A percentile compares a stretch with the other conserved stretches of the same genome.
Evolutionary conservation across 1,140 invertebrate species (phyloP).

Genomic region (Eumaeus atala): DNA sequence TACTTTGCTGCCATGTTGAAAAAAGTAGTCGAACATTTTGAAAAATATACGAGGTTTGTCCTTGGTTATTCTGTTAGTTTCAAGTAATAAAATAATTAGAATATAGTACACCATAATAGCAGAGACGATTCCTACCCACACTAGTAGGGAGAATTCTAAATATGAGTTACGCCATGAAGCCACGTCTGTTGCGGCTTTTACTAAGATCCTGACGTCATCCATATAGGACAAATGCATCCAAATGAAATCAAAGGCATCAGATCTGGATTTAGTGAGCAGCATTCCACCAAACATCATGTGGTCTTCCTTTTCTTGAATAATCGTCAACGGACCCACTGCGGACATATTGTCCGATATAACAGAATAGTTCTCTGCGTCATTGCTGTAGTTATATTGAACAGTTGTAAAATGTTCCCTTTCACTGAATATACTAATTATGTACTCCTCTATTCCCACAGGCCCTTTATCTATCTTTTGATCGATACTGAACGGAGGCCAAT

Average conservation of each 20-base stretch:
- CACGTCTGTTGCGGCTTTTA: conserved; percentile 33
- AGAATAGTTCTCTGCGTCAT: conserved; percentile 33
- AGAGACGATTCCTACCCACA: conserved; percentile 40
- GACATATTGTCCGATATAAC: conserved; percentile 28
- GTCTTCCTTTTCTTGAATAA: not conserved
- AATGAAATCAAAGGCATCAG: conserved; percentile 34
- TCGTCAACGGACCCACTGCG: conserved; percentile 28
- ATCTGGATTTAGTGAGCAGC: conserved; percentile 32
- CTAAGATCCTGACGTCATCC: conserved; percentile 38
- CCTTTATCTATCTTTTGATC: conserved; percentile 16
- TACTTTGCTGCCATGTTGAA: conserved; percentile 27
- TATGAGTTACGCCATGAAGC: conserved; percentile 35
- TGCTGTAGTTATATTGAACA: conserved; percentile 26
- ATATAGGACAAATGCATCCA: conserved; percentile 29
- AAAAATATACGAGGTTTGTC: conserved; percentile 33
- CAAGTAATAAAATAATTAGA: conserved; percentile 28
- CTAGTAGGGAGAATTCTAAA: conserved; percentile 35
- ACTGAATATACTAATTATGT: conserved; percentile 29
- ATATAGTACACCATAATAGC: conserved; percentile 30
- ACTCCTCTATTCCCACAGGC: conserved; percentile 38
- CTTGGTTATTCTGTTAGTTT: no score
- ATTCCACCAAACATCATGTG: conserved; percentile 43
- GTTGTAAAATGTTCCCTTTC: conserved; percentile 38
- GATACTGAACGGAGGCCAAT: conserved; percentile 41
- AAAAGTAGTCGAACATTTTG: conserved; percentile 31